Evolutionary conservation across 2,113 vertebrate species (phyloP), one percentile per base, ranked within the genome.

Genomic region (Balaeniceps rex): DNA sequence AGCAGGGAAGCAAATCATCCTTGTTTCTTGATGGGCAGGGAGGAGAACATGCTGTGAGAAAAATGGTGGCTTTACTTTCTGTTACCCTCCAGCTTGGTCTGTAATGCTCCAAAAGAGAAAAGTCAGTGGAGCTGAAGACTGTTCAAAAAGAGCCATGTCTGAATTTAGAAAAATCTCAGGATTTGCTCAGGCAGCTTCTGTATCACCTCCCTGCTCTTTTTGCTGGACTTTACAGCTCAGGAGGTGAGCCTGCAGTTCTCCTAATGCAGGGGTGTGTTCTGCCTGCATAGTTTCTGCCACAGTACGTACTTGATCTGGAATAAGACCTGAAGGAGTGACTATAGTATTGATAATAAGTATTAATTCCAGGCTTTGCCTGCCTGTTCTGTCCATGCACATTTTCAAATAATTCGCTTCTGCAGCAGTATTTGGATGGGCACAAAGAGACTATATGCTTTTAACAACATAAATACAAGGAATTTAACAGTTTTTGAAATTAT

Each of bases 341-440:
- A 2, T 5, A 19, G 16, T 68, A 16, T 12, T 52, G 38, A 26
- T 70, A 60, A 34, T 18, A 66, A 66, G 13, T 40, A 54, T 19
- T 52, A 64, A 60, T 82, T 81, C 29, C 34, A 57, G 29, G 14
- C 18, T 83, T 83, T 49, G 12, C 23, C 24, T 68, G n/a, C 26
- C 42, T 85, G 12, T 38, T 87, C 5, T 3, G 0, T 44, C 6
- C 4, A 0, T 44, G 34, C 75, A 3, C 6, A 0, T 31, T 70
- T 84, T 75, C 22, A 82, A 63, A 26, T 38, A 54, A 24, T 42
- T 55, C 3, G 9, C 23, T 77, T 63, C 42, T 80, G 28, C 12
- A 75, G 65, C n/a, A 55, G 11, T n/a, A 28, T 75, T 81, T 75
- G 46, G 12, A 51, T 60, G 36, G 22, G 19, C 1, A 6, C 29